These are phyloP conservation scores for Otus sunia DNA, from an alignment of 2,113 vertebrate species.

Conservation along the genomic window DNA sequence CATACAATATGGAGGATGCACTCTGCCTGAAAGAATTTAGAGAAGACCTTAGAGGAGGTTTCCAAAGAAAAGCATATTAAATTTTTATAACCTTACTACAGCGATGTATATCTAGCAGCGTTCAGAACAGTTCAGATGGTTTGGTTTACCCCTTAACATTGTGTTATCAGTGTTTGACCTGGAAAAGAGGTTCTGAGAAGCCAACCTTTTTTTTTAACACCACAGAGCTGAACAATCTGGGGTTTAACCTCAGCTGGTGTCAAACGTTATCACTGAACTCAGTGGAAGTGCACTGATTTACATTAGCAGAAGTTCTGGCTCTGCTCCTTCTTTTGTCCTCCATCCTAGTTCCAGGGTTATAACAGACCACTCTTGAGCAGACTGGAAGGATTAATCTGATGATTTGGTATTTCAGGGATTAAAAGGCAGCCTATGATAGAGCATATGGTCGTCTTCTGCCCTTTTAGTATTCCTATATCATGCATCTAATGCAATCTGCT, in stretches of 20 bases:
- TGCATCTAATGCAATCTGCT: slow-evolving; percentile 54
- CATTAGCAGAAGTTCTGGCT: slow-evolving; percentile 43
- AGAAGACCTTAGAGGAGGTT: background rate
- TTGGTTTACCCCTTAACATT: background rate
- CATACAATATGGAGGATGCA: background rate
- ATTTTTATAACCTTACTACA: background rate
- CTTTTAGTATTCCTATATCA: slow-evolving; percentile 55
- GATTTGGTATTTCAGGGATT: slow-evolving; percentile 48
- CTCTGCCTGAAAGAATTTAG: background rate
- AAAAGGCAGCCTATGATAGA: slow-evolving; percentile 24
- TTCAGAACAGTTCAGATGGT: background rate
- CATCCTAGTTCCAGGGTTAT: slow-evolving; percentile 4
- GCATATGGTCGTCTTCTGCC: slow-evolving; percentile 57
- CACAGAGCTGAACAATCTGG: background rate
- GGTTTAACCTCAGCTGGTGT: background rate
- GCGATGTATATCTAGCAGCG: background rate
- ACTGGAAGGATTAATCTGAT: slow-evolving; percentile 11
- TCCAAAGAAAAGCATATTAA: background rate
- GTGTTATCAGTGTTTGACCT: background rate
- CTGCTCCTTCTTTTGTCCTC: slow-evolving; percentile 30
- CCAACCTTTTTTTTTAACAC: background rate
- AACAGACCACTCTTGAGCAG: background rate
- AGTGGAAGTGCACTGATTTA: slow-evolving; percentile 9
- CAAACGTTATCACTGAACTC: background rate
- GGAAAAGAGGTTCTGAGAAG: background rate